phyloP scores from a whole-genome alignment of 2,888 invertebrate species.

The Seira sanloemensis region DNA sequence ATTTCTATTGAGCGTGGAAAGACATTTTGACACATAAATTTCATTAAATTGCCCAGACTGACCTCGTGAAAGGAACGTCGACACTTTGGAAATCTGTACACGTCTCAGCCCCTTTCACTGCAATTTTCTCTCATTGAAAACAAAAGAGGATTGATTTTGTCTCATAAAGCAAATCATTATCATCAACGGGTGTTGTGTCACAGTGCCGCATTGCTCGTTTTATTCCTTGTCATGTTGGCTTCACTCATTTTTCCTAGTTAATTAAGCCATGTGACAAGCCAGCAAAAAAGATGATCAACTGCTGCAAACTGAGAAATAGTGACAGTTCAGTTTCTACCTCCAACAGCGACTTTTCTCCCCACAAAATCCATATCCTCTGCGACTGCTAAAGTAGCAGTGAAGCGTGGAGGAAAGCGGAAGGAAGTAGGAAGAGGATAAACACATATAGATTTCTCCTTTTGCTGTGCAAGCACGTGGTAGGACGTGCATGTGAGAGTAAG shows the following conservation, averaged over 20 bases:
- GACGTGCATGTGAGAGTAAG: constrained; percentile 60
- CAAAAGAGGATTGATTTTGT: neutral
- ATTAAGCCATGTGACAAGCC: constrained; percentile 49
- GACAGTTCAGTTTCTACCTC: neutral
- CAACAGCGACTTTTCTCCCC: neutral
- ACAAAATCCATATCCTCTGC: neutral
- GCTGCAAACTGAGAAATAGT: neutral
- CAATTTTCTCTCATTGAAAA: neutral
- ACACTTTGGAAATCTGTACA: constrained; percentile 6
- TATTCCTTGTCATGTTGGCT: constrained; percentile 27
- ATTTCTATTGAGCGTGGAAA: constrained; percentile 22
- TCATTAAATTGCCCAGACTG: constrained; percentile 38
- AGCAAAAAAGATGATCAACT: constrained; percentile 38
- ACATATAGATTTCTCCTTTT: neutral
- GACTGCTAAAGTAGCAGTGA: constrained; percentile 11
- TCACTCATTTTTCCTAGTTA: constrained; percentile 30
- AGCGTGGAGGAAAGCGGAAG: constrained; percentile 9
- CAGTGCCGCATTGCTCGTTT: neutral
- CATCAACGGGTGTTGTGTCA: neutral
- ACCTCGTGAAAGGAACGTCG: constrained; percentile 26
- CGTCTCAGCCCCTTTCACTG: neutral
- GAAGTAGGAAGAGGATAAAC: constrained; percentile 9
- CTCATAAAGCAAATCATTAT: constrained; percentile 14
- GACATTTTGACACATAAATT: constrained; percentile 56
- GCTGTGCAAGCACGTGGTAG: constrained; percentile 58